Percentiles rank a stretch among this genome's conserved stretches.
These are phyloP conservation scores for Octodonta nipae DNA, from an alignment of 2,888 invertebrate genomes.

Conservation along the genomic window DNA sequence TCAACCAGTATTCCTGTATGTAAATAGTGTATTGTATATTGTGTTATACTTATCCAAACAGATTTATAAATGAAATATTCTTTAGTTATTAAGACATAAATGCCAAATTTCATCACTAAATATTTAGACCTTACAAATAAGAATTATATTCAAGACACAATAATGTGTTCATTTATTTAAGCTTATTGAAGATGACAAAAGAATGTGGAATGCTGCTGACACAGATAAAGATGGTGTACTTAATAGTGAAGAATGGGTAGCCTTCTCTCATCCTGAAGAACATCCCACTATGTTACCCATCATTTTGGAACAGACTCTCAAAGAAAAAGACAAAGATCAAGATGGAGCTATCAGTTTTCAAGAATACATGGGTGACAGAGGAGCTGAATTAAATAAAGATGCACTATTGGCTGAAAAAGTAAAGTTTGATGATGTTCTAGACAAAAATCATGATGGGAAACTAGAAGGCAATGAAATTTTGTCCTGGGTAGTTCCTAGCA, in stretches of 20 bases:
- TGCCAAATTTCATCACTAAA: no score
- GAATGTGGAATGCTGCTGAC: slow-evolving; percentile 79
- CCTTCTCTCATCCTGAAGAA: slow-evolving; percentile 90
- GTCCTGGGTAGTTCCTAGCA: slow-evolving; percentile 82
- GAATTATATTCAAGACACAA: no score
- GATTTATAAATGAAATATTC: no score
- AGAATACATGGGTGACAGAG: slow-evolving; percentile 66
- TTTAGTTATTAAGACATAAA: no score
- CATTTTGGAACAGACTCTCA: slow-evolving; percentile 66
- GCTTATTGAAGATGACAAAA: slow-evolving; percentile 66
- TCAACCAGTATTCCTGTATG: no score
- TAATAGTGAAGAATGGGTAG: slow-evolving; percentile 63
- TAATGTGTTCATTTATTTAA: slow-evolving; percentile 26
- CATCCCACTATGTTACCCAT: slow-evolving; percentile 72
- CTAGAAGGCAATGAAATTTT: slow-evolving; percentile 67
- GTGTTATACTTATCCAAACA: no score
- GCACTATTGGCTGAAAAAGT: slow-evolving; percentile 61
- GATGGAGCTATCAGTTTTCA: slow-evolving; percentile 74
- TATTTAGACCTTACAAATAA: no score
- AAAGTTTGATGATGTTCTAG: slow-evolving; percentile 75
- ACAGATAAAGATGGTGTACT: slow-evolving; percentile 64
- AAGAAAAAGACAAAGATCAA: slow-evolving; percentile 71
- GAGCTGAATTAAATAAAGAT: slow-evolving; percentile 55
- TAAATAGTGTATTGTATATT: no score
- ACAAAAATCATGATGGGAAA: slow-evolving; percentile 69